A percentile compares a stretch with the other conserved stretches of the same genome.
phyloP scores from a whole-genome alignment of 2,113 vertebrate genomes.

The Carettochelys insculpta region DNA sequence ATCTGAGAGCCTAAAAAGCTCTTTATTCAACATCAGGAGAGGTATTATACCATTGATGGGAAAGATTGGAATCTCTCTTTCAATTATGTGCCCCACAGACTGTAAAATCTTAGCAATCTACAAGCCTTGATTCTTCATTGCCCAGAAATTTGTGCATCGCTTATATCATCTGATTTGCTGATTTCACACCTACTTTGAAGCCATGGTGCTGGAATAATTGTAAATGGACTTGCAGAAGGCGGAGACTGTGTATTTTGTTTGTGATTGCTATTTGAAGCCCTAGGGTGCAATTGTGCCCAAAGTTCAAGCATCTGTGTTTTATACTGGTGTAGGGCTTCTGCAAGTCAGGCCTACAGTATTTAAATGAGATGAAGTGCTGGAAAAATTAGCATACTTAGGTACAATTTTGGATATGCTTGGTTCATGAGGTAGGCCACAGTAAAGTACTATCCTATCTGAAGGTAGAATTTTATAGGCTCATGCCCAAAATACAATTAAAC shows the following conservation, averaged over 20 bases:
- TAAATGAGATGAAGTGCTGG: background rate
- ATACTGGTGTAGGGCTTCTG: background rate
- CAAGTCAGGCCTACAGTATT: background rate
- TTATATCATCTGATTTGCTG: background rate
- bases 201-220: too few species aligned
- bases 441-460: background rate
- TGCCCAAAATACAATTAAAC: constrained; percentile 3
- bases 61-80: background rate
- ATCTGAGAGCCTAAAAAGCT: background rate
- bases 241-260: too few species aligned
- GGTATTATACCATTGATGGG: background rate
- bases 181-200: background rate
- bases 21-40: fast-evolving
- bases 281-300: too few species aligned
- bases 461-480: background rate
- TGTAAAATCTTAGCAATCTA: background rate
- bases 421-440: background rate
- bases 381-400: background rate
- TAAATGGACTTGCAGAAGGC: too few species aligned
- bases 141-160: background rate
- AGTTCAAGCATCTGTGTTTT: too few species aligned
- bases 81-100: background rate
- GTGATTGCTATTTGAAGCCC: too few species aligned
- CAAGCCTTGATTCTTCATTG: background rate
- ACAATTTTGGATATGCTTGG: background rate